Conservation (phyloP, 2,797 vertebrate species). For the Siniperca scherzeri region DNA sequence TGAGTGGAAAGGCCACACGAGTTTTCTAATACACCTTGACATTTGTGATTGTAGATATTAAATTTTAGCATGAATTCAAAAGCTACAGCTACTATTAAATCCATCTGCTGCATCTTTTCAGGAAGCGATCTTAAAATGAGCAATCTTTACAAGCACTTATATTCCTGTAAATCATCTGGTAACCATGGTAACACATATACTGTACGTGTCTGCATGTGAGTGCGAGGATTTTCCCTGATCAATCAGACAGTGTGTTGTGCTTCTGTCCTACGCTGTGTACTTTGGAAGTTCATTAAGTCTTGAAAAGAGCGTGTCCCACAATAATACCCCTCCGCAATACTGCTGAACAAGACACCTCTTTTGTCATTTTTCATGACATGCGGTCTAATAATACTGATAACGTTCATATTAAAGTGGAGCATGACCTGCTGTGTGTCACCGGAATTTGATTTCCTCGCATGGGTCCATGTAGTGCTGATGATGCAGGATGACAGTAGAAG, state of each 20-base stretch:
- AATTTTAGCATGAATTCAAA: not conserved
- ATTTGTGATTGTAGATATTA: not conserved
- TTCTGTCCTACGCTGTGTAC: not conserved
- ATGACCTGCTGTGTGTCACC: not conserved
- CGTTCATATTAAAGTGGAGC: not conserved
- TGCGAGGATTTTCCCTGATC: not conserved
- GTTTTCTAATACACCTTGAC: not conserved
- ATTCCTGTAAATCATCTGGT: constrained; percentile 12
- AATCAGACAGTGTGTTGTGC: too few species aligned
- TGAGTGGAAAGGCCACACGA: not conserved
- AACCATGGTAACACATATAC: not conserved
- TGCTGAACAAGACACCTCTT: not conserved
- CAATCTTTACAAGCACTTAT: not conserved
- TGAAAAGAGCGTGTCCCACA: constrained; percentile 6
- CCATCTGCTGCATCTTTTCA: not conserved
- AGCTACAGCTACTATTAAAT: constrained; percentile 3
- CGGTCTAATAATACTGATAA: not conserved
- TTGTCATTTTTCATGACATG: not conserved
- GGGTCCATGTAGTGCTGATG: not conserved
- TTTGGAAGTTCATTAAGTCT: constrained; percentile 12
- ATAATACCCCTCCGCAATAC: too few species aligned
- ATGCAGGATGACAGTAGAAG: constrained; percentile 3
- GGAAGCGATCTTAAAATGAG: not conserved
- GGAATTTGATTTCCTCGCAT: not conserved
- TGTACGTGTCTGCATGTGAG: not conserved